Evolutionary conservation across 2,113 vertebrate species (phyloP).

Genomic region (Elephas maximus): DNA sequence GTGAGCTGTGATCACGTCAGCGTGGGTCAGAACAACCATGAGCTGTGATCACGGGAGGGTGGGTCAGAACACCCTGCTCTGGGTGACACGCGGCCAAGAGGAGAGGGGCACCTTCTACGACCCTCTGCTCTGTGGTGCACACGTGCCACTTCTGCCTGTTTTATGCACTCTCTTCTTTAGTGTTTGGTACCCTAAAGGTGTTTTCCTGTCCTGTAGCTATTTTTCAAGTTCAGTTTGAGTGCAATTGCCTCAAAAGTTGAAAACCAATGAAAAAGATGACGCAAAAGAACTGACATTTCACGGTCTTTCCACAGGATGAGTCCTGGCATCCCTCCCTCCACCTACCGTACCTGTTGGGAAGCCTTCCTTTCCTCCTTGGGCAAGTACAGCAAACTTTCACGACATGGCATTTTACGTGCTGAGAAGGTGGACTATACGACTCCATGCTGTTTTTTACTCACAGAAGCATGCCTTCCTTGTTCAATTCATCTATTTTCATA

Average conservation of each 20-base stretch:
- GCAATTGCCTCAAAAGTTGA: background rate
- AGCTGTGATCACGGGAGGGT: too few relatives aligned
- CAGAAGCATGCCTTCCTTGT: background rate
- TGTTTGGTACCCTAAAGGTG: background rate
- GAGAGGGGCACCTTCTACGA: rapidly evolving
- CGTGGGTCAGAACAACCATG: too few relatives aligned
- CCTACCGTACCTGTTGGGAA: rapidly evolving
- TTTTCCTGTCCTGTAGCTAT: background rate
- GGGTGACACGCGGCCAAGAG: rapidly evolving
- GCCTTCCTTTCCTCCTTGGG: background rate
- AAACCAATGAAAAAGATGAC: background rate
- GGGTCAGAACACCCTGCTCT: background rate
- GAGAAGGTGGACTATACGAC: too few relatives aligned
- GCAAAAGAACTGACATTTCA: background rate
- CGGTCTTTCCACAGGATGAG: background rate
- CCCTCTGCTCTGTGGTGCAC: background rate
- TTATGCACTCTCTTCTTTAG: background rate
- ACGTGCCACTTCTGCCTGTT: rapidly evolving
- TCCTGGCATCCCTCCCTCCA: rapidly evolving
- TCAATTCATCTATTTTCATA: background rate
- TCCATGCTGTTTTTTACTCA: background rate
- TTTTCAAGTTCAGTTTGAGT: background rate
- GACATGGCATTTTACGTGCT: background rate
- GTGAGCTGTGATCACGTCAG: rapidly evolving
- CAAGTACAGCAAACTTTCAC: too few relatives aligned